Percentiles rank a stretch among this genome's conserved stretches.
Evolutionary conservation across 2,797 vertebrate genomes (phyloP).

Genomic region (Glossophaga mutica): DNA sequence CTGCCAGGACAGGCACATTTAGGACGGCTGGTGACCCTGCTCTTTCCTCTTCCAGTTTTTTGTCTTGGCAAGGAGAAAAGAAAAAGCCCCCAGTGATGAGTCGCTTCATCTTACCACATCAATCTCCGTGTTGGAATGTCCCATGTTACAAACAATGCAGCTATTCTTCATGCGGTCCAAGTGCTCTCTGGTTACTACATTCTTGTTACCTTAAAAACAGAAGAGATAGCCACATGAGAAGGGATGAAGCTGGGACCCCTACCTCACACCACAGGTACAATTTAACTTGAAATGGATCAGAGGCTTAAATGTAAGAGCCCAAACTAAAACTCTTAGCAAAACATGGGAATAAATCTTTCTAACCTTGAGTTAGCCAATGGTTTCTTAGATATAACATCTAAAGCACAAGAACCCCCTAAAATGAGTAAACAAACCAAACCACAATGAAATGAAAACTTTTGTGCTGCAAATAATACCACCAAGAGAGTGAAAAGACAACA

Average conservation of each 20-base stretch:
- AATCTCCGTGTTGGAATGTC: slow-evolving; percentile 98
- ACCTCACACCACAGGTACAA: background rate
- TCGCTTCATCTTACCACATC: slow-evolving; percentile 90
- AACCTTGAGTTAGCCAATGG: background rate
- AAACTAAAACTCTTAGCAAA: slow-evolving; percentile 19
- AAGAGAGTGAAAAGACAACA: slow-evolving; percentile 31
- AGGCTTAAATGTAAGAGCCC: background rate
- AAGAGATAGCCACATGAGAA: background rate
- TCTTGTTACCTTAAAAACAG: slow-evolving; percentile 91
- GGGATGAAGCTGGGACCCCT: background rate
- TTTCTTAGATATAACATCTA: slow-evolving; percentile 9
- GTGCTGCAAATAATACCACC: background rate
- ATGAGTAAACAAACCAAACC: background rate
- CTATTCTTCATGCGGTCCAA: slow-evolving; percentile 98
- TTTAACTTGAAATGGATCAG: slow-evolving; percentile 10
- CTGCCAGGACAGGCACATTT: background rate
- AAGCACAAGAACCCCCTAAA: background rate
- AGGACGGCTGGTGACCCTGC: background rate
- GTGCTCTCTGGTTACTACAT: slow-evolving; percentile 95
- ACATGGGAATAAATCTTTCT: background rate
- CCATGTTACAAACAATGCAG: slow-evolving; percentile 99
- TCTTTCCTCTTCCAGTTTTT: background rate
- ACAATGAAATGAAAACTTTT: background rate
- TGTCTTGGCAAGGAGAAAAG: background rate
- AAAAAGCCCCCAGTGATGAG: background rate